Conservation (phyloP, 2,113 vertebrate species). For the Neolamprologus sp. region DNA sequence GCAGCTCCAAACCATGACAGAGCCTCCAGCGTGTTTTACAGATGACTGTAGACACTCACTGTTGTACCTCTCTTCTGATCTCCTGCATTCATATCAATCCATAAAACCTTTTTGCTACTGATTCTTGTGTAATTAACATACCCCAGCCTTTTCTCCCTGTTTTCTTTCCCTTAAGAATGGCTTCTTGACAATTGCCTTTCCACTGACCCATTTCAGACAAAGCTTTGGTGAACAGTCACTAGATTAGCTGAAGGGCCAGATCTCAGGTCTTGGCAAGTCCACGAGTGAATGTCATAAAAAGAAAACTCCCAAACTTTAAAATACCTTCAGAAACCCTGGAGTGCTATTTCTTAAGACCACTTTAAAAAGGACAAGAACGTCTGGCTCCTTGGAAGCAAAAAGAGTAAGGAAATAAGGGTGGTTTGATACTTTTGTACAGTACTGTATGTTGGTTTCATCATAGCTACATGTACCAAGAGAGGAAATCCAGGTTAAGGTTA, state of each 20-base stretch:
- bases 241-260: not conserved
- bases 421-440: not conserved
- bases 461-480: not conserved
- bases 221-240: not conserved
- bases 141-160: not conserved
- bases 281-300: not conserved
- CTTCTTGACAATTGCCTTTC: not conserved
- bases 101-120: not conserved
- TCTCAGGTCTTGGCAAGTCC: not conserved
- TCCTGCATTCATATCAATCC: not conserved
- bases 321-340: not conserved
- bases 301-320: not conserved
- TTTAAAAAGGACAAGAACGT: not conserved
- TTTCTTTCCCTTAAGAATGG: not conserved
- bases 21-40: not conserved
- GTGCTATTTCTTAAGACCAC: not conserved
- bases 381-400: not conserved
- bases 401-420: not conserved
- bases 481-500: not conserved
- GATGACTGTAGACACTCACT: not conserved
- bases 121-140: not conserved
- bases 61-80: not conserved
- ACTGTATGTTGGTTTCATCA: not conserved
- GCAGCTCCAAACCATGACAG: not conserved
- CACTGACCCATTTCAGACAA: not conserved